Evolutionary conservation across 1,140 invertebrate genomes (phyloP), one percentile per base, ranked within the genome.

Genomic region (Dendrolimus punctatus): DNA sequence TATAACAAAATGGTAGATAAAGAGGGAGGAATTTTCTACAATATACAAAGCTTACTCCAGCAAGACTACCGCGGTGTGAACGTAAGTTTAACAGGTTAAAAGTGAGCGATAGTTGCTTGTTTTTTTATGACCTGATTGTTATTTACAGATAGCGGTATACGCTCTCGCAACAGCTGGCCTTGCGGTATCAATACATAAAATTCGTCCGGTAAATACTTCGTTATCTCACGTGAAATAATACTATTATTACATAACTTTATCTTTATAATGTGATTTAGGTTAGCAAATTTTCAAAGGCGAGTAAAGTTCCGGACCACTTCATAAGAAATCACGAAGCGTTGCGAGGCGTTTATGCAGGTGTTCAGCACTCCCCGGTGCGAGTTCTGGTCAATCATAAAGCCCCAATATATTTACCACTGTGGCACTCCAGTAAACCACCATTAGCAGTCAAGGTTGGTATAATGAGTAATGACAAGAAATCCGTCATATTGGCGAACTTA

Each of bases 401-500:
- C 39, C 81, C 83, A n/a, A 66, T 87, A 53, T 82, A 81, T 56
- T 73, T 87, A 71, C 87, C 87, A 46, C 41, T 88, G n/a, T 88
- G 87, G 87, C 85, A 87, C 75, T 85, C 85, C 57, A 84, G 74
- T 55, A 88, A 87, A 77, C 80, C 84, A 45, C 85, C 85, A 51
- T 57, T 87, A 41, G 81, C 85, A 60, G 83, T 87, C 8, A 83
- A 88, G 81, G 87, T 88, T 58, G 64, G 58, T 57, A 54, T 37
- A 23, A 23, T 23, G 23, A 23, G 46, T 49, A 55, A 61, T 61
- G 56, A 57, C 52, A 53, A 46, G 6, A 49, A 6, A 49, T 48
- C 10, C 9, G 8, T 49, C 46, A 43, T 40, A 37, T 39, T 49
- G 10, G 38, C 52, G 46, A 53, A 48, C 6, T 47, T 62, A 49